Conservation (phyloP, 2,888 invertebrate genomes). For the Cephus sareptanus region DNA sequence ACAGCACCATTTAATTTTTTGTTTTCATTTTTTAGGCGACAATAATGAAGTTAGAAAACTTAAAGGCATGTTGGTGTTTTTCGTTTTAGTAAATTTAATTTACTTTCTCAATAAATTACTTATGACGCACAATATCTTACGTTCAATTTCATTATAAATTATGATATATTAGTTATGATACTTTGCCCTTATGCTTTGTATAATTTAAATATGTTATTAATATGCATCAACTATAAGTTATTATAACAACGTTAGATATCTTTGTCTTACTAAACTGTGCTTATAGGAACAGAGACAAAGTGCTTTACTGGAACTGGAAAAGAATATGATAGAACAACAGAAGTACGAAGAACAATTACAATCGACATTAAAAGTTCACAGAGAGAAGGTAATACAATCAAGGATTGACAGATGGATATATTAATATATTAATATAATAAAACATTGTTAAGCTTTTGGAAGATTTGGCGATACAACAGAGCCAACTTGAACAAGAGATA, state of each 20-base stretch:
- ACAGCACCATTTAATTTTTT: conserved; percentile 26
- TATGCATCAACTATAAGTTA: background rate
- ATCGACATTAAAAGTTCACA: conserved; percentile 72
- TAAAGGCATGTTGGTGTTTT: conserved; percentile 71
- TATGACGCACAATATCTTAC: background rate
- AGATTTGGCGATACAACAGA: conserved; percentile 73
- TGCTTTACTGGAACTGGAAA: conserved; percentile 71
- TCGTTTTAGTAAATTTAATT: conserved; percentile 48
- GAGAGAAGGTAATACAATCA: conserved; percentile 69
- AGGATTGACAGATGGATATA: background rate
- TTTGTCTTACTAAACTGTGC: conserved; percentile 7
- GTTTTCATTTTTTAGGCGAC: conserved; percentile 68
- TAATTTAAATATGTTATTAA: background rate
- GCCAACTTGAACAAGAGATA: conserved; percentile 75
- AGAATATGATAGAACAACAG: conserved; percentile 73
- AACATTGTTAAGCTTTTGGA: conserved; percentile 66
- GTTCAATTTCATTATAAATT: background rate
- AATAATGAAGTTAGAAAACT: conserved; percentile 71
- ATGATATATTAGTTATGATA: background rate
- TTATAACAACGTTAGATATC: background rate
- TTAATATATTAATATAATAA: conserved; percentile 2
- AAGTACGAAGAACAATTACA: conserved; percentile 76
- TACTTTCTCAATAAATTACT: conserved; percentile 17
- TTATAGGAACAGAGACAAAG: conserved; percentile 69
- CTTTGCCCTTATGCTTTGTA: no score